Evolutionary conservation across 2,113 vertebrate genomes (phyloP).

Genomic region (Brienomyrus longianalis): DNA sequence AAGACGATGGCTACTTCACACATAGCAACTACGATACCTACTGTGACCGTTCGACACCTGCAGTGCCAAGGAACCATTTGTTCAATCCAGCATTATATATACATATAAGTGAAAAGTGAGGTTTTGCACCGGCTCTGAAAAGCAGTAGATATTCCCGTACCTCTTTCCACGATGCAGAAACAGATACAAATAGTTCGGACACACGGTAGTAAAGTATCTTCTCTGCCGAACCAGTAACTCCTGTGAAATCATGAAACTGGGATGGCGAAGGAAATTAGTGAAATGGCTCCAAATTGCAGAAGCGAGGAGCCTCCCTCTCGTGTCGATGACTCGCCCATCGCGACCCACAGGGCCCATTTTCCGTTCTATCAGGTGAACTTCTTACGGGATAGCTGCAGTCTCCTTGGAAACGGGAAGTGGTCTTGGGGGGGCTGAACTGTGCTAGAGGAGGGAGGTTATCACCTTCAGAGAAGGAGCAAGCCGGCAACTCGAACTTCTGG

Average conservation of each 20-base stretch:
- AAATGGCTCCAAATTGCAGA: background rate
- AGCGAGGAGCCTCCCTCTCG: conserved; percentile 26
- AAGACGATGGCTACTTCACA: background rate
- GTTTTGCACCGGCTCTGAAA: background rate
- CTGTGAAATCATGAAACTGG: background rate
- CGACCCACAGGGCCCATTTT: background rate
- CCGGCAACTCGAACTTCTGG: background rate
- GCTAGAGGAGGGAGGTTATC: background rate
- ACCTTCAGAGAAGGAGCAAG: background rate
- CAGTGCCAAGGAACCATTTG: background rate
- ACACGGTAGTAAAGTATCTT: background rate
- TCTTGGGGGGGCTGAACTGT: too few relatives aligned
- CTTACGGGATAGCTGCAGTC: too few relatives aligned
- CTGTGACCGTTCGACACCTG: background rate
- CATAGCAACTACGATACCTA: background rate
- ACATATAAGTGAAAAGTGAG: background rate
- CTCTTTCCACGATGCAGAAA: background rate
- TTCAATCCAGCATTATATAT: background rate
- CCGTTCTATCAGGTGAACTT: too few relatives aligned
- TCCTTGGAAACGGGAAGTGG: too few relatives aligned
- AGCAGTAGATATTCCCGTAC: background rate
- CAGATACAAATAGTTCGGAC: background rate
- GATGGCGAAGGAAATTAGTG: background rate
- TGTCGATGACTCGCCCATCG: conserved; percentile 32
- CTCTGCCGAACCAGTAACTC: background rate